These are phyloP conservation scores for Leptopterna dolabrata DNA, from an alignment of 2,888 invertebrate species.

Conservation along the genomic window DNA sequence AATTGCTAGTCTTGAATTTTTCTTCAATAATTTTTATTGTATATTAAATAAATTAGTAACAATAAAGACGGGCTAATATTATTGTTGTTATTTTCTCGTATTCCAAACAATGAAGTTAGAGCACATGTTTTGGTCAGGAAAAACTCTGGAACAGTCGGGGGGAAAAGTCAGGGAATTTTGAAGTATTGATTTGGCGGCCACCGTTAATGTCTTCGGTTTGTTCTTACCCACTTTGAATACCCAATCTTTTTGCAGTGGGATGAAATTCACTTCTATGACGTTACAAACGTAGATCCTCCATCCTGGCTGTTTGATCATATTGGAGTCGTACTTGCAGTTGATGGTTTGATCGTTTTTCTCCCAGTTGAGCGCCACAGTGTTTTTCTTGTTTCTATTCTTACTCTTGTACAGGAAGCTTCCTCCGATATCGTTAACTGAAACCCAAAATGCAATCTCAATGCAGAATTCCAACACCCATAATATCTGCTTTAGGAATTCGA, in stretches of 20 bases:
- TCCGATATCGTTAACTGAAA: slow-evolving; percentile 21
- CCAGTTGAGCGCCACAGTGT: slow-evolving; percentile 25
- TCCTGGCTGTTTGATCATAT: slow-evolving; percentile 21
- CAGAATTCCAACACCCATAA: neutral
- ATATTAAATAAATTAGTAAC: no score
- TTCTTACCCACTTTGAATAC: slow-evolving; percentile 52
- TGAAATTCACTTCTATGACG: slow-evolving; percentile 41
- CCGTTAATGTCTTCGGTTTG: no score
- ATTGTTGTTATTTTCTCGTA: no score
- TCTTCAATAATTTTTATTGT: no score
- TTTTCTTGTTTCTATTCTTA: neutral
- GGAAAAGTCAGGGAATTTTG: no score
- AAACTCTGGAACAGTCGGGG: no score
- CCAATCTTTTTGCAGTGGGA: slow-evolving; percentile 33
- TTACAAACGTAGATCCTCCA: slow-evolving; percentile 42
- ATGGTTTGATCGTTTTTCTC: neutral
- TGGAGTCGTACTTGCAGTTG: neutral
- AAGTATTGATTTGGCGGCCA: no score
- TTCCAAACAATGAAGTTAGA: no score
- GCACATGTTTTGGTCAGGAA: no score
- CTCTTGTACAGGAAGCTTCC: slow-evolving; percentile 30
- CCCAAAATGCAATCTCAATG: neutral
- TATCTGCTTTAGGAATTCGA: neutral
- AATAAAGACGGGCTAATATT: no score
- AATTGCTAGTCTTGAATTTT: no score